Conservation (phyloP, 2,113 vertebrate species). For the Brachirus orientalis region DNA sequence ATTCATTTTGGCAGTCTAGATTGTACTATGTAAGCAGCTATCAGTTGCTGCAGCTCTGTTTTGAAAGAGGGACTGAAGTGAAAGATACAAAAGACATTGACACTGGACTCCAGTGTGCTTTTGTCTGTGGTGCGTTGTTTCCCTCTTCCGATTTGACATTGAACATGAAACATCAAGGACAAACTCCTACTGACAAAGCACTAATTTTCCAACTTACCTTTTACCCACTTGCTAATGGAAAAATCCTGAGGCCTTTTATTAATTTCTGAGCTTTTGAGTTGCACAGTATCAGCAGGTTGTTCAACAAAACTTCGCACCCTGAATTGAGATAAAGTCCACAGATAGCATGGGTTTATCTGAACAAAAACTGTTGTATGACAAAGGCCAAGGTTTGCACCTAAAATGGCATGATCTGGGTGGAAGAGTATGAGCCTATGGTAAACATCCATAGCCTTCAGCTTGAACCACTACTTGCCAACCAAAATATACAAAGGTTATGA, state of each 20-base stretch:
- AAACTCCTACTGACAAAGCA: too few species aligned
- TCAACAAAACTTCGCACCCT: constrained; percentile 7
- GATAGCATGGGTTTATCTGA: constrained; percentile 3
- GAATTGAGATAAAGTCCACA: constrained; percentile 12
- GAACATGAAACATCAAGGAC: too few species aligned
- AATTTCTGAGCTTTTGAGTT: neutral
- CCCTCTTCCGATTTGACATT: too few species aligned
- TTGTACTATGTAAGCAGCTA: too few species aligned
- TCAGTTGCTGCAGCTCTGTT: too few species aligned
- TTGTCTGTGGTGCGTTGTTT: too few species aligned
- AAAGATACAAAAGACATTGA: too few species aligned
- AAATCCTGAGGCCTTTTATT: neutral
- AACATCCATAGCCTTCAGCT: neutral
- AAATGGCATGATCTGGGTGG: neutral
- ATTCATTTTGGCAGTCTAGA: too few species aligned
- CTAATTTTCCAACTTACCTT: too few species aligned
- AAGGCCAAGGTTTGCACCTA: constrained; percentile 17
- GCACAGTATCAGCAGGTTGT: neutral
- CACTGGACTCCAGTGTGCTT: too few species aligned
- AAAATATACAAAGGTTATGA: neutral
- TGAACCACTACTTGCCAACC: neutral
- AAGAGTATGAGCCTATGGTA: neutral
- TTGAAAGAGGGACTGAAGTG: too few species aligned
- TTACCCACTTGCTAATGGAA: neutral
- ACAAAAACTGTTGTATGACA: neutral